Base-by-base conservation (phyloP, 2,888 invertebrate genomes). In the Xanthia icteritia region DNA sequence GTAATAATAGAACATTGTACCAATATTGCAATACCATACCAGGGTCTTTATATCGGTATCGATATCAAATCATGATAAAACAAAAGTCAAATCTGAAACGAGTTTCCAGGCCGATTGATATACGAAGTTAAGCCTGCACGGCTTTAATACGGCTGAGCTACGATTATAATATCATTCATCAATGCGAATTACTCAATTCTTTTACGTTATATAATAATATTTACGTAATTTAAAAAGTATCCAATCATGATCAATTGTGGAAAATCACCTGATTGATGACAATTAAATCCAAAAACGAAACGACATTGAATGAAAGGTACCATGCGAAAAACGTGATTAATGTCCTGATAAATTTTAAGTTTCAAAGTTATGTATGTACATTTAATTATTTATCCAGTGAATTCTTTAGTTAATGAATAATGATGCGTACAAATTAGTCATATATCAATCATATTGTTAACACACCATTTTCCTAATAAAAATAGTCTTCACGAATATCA, bases 401-500 rank as follows among this genome's bases (percentile, higher is more conserved):
- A 48, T 23, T 67, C 4, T 48, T 15, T 31, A 67, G 31, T 66
- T 66, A 66, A 48, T 66, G 23, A 31, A 48, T 66, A 66, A 48
- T 66, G 23, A 31, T 48, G 31, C 13, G 5, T 48, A 48, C 4
- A 15, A 48, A 31, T 48, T 31, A 5, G 23, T 31, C 9, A 5
- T 2, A 31, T 67, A 23, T 67, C 17, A 36, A 36, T 51, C 15
- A 23, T 51, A 48, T 67, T 31, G 9, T 9, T 17, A 48, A 48
- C 23, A 31, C 9, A 31, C 8, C 5, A 48, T 67, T 51, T 9
- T 5, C 1, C 23, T 23, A 1, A 9, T 42, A 31, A 31, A 31
- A 51, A 31, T 23, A 23, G 23, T 5, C 5, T 9, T 67, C 23
- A 31, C 9, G 8, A 48, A 67, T 31, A 27, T 27, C 17, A 20